phyloP scores from a whole-genome alignment of 2,888 invertebrate genomes.

The Ornithoptera priamus region DNA sequence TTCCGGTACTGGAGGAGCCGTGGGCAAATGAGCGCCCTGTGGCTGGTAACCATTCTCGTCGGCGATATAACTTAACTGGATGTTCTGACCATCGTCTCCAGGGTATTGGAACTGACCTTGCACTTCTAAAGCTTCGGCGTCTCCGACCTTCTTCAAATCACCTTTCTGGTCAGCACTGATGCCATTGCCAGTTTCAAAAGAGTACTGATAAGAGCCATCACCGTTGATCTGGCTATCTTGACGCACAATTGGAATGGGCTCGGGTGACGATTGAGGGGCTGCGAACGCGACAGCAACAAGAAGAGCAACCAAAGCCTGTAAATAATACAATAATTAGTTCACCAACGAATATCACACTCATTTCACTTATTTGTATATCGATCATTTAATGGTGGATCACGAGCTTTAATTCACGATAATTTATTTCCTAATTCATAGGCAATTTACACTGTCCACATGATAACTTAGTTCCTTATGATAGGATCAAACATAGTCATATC shows the following conservation, averaged over 20 bases:
- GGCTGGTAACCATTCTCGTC: slow-evolving; percentile 87
- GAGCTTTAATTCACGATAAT: neutral
- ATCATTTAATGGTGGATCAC: neutral
- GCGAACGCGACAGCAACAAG: slow-evolving; percentile 59
- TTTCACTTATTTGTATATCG: neutral
- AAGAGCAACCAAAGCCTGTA: slow-evolving; percentile 63
- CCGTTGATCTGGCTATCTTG: slow-evolving; percentile 80
- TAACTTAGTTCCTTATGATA: slow-evolving; percentile 4
- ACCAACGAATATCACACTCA: neutral
- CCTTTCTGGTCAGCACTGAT: slow-evolving; percentile 82
- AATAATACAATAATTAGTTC: slow-evolving; percentile 35
- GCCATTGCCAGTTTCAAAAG: slow-evolving; percentile 84
- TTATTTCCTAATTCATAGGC: too few relatives aligned
- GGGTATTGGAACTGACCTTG: slow-evolving; percentile 84
- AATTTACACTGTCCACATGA: slow-evolving; percentile 10
- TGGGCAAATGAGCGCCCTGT: slow-evolving; percentile 81
- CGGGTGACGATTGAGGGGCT: slow-evolving; percentile 63
- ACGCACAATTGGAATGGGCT: slow-evolving; percentile 77
- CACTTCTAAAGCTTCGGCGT: slow-evolving; percentile 77
- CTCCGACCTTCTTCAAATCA: slow-evolving; percentile 80
- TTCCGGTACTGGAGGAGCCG: slow-evolving; percentile 85
- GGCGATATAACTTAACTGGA: slow-evolving; percentile 83
- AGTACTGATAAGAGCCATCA: slow-evolving; percentile 82
- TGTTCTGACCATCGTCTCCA: slow-evolving; percentile 81
- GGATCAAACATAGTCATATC: neutral